Percentiles rank a stretch among this genome's conserved stretches.
Conservation (phyloP, 2,797 vertebrate species). For the Simalia tracyae region DNA sequence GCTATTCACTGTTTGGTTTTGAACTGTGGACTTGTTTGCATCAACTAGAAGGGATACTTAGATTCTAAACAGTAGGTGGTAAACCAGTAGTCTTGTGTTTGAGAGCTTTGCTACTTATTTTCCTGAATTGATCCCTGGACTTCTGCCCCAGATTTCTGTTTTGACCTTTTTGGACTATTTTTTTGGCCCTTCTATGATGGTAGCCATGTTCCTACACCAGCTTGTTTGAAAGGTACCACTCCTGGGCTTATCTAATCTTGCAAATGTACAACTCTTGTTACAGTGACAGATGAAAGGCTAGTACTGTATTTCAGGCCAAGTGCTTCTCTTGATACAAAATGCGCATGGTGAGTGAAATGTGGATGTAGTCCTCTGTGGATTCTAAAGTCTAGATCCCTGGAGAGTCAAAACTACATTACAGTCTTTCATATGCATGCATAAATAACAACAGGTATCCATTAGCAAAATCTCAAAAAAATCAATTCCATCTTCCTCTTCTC, state of each 20-base stretch:
- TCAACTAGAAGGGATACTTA: neutral
- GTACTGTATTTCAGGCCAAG: neutral
- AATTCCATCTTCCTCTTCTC: neutral
- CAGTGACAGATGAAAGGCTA: neutral
- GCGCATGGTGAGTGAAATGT: neutral
- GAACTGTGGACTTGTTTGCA: neutral
- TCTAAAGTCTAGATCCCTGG: neutral
- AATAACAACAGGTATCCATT: neutral
- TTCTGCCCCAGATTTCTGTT: neutral
- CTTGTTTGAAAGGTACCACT: neutral
- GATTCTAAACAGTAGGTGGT: neutral
- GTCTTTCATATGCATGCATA: too few species aligned
- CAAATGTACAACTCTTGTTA: neutral
- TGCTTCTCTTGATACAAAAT: neutral
- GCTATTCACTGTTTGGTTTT: neutral
- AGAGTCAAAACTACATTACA: neutral
- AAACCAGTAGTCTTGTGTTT: neutral
- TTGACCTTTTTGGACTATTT: neutral
- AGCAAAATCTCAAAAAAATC: neutral
- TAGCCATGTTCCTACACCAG: neutral
- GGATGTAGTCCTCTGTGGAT: neutral
- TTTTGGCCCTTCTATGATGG: too few species aligned
- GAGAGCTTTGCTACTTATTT: neutral
- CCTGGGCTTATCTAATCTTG: neutral
- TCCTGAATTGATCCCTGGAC: neutral